Evolutionary conservation across 2,113 vertebrate genomes (phyloP).

Genomic region (Aythya baeri): DNA sequence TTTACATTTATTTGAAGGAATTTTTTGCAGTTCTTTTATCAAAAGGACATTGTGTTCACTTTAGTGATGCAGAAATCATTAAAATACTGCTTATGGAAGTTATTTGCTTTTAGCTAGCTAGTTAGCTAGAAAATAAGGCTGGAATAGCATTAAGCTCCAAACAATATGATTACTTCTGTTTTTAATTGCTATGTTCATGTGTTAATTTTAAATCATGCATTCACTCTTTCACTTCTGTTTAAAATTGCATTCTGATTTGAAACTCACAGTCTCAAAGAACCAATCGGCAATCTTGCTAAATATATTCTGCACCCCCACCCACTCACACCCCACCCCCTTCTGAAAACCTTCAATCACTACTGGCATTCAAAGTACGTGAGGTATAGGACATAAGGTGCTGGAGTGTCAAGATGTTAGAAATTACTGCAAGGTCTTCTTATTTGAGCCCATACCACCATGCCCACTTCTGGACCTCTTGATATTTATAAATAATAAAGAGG

Average conservation of each 20-base stretch:
- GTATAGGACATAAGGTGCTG: neutral
- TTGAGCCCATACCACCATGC: neutral
- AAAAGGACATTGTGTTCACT: conserved; percentile 36
- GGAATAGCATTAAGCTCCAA: neutral
- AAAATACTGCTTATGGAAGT: conserved; percentile 29
- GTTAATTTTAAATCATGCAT: neutral
- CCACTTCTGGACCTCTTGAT: conserved; percentile 36
- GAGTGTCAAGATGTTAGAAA: conserved; percentile 31
- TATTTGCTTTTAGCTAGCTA: neutral
- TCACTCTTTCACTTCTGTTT: neutral
- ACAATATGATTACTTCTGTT: neutral
- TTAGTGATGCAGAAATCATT: conserved; percentile 44
- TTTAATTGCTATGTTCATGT: neutral
- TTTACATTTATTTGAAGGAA: conserved; percentile 58
- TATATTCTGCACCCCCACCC: neutral
- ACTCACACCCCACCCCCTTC: neutral
- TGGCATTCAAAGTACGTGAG: conserved; percentile 38
- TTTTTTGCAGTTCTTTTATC: conserved; percentile 54
- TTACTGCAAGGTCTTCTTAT: conserved; percentile 24
- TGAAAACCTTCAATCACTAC: neutral
- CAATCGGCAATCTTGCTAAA: neutral
- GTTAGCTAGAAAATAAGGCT: neutral
- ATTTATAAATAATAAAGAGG: conserved; percentile 67
- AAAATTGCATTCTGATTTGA: conserved; percentile 28
- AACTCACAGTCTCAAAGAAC: neutral